phyloP scores from a whole-genome alignment of 2,797 vertebrate species.

The Brotula barbata region DNA sequence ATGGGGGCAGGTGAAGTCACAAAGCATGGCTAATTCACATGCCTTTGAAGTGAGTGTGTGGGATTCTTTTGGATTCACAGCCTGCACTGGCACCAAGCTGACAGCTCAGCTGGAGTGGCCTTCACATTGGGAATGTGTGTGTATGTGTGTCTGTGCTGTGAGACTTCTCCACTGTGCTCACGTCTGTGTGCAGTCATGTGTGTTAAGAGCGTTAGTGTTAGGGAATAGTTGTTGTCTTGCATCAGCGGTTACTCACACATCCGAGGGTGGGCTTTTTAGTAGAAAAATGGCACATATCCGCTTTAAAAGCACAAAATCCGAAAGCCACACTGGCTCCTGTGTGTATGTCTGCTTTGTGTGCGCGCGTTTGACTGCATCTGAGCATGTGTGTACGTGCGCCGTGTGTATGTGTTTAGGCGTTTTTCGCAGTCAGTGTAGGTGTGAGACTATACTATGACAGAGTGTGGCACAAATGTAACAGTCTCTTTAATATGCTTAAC shows the following conservation, averaged over 20 bases:
- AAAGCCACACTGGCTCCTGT: background rate
- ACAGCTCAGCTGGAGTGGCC: conserved; percentile 53
- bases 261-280: background rate
- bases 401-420: conserved; percentile 52
- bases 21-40: conserved; percentile 3
- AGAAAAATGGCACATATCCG: background rate
- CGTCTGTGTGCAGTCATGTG: conserved; percentile 33
- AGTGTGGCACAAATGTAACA: conserved; percentile 45
- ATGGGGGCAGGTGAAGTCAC: conserved; percentile 2
- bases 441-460: conserved; percentile 63
- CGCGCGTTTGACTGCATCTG: conserved; percentile 10
- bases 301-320: background rate
- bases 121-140: conserved; percentile 24
- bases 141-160: conserved; percentile 22
- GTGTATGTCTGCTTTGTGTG: conserved; percentile 13
- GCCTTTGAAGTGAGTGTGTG: conserved; percentile 1
- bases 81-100: conserved; percentile 30
- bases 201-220: conserved; percentile 22
- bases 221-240: conserved; percentile 31
- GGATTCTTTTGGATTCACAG: conserved; percentile 11
- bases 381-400: background rate
- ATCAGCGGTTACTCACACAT: conserved; percentile 17
- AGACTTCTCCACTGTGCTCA: conserved; percentile 36
- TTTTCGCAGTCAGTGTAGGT: conserved; percentile 67
- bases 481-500: conserved; percentile 41